Conservation (phyloP, 2,797 vertebrate genomes). For the Mormyrus hasselquistii region DNA sequence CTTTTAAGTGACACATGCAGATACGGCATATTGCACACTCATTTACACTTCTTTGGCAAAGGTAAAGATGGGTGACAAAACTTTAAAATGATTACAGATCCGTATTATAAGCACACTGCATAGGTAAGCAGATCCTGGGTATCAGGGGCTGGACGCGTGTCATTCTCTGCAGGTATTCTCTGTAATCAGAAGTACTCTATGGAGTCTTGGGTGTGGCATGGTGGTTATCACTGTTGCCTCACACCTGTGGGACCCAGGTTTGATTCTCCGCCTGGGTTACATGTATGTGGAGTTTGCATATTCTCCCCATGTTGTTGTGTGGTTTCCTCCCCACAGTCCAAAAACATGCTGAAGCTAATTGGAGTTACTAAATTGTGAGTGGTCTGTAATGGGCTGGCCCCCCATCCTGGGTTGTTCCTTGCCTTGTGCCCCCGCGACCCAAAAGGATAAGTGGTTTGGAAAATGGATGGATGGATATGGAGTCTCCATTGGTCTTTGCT, state of each 20-base stretch:
- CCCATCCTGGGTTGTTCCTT: too few species aligned
- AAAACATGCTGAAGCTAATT: too few species aligned
- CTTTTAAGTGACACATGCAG: neutral
- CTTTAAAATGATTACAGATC: neutral
- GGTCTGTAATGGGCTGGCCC: too few species aligned
- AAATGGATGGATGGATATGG: neutral
- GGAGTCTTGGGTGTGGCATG: neutral
- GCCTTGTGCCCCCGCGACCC: too few species aligned
- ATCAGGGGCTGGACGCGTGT: neutral
- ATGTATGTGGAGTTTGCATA: too few species aligned
- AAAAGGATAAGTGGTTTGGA: too few species aligned
- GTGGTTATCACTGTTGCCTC: too few species aligned
- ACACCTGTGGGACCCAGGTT: too few species aligned
- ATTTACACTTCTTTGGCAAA: neutral
- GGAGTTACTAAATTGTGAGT: too few species aligned
- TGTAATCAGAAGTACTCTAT: neutral
- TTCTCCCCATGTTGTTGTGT: too few species aligned
- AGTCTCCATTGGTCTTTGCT: neutral
- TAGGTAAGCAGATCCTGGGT: neutral
- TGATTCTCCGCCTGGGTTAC: too few species aligned
- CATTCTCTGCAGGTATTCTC: neutral
- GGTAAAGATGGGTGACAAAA: neutral
- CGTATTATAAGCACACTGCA: neutral
- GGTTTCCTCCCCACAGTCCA: too few species aligned
- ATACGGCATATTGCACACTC: neutral